Evolutionary conservation across 2,797 vertebrate genomes (phyloP).

Genomic region (Kryptolebias ocellatus): DNA sequence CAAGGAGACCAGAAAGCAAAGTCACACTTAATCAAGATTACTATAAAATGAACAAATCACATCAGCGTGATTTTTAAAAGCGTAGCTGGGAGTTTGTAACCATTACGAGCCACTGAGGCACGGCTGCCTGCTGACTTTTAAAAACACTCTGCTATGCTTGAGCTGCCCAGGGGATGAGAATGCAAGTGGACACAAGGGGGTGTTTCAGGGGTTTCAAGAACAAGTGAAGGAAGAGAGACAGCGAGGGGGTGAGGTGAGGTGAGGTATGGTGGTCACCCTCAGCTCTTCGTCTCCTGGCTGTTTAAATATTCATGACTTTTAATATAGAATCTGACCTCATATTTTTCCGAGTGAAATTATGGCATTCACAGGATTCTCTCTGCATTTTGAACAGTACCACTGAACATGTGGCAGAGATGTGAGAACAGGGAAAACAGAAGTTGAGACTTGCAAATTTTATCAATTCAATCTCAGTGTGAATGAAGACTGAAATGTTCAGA

Average conservation of each 20-base stretch:
- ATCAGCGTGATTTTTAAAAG: constrained; percentile 52
- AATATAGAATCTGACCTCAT: constrained; percentile 76
- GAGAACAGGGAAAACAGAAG: background rate
- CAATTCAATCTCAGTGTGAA: background rate
- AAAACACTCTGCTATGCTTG: constrained; percentile 78
- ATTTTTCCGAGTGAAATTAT: constrained; percentile 63
- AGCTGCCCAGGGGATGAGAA: constrained; percentile 69
- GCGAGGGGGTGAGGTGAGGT: constrained; percentile 6
- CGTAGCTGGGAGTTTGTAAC: constrained; percentile 62
- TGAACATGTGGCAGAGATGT: constrained; percentile 16
- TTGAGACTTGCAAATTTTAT: background rate
- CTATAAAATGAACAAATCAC: constrained; percentile 60
- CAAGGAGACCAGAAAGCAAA: constrained; percentile 29
- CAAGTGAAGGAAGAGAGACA: constrained; percentile 54
- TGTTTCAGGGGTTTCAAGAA: constrained; percentile 77
- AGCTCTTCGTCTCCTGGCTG: constrained; percentile 50
- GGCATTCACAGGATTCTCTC: constrained; percentile 41
- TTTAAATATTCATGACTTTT: constrained; percentile 78
- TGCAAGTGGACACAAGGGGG: constrained; percentile 77
- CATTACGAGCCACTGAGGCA: constrained; percentile 59
- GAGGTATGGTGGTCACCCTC: constrained; percentile 50
- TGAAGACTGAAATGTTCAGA: background rate
- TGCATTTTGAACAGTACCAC: constrained; percentile 30
- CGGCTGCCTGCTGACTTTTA: constrained; percentile 71
- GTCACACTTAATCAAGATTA: constrained; percentile 51